Base-by-base conservation (phyloP, 2,113 vertebrate genomes). In the Dipodomys spectabilis region DNA sequence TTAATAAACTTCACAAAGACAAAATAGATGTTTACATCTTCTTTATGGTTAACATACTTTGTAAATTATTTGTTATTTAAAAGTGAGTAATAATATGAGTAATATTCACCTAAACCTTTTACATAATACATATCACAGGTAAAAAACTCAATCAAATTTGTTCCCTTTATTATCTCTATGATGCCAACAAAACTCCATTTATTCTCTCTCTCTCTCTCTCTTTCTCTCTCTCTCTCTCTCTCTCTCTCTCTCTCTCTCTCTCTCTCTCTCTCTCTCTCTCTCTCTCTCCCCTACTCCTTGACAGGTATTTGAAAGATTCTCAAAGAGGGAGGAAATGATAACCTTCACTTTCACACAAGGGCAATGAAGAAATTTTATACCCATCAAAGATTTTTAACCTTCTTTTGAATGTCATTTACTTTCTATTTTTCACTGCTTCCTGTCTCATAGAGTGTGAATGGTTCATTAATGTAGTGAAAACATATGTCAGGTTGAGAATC, bases 401-500 rank as follows among this genome's bases (percentile, higher is more conserved):
- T 60, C 53, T 94, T 45, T 85, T 90, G 45, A 91, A 57, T 30
- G 8, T 83, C 88, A 96, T 68, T 94, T 83, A 44, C 27, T 68
- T 90, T 88, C 82, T 88, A 92, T 93, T 95, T 94, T 93, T 88
- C 73, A 93, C 68, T 90, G 67, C 86, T 88, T 95, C 39, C 53
- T 95, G 82, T 3, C 82, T 96, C 39, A 84, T 45, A 88, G 11
- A 90, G 73, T 92, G 90, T 91, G 90, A 95, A 94, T 90, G 60
- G 78, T 80, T 96, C 88, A 93, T 96, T 90, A 96, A 88, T 80
- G 53, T 64, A 90, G 77, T 85, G 60, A 79, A 96, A 97, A 62
- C 92, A 87, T 94, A 95, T 93, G 78, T 85, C 86, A 82, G 80
- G 67, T 74, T 91, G n/a, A 27, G 75, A 95, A 68, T 92, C 92